Base-by-base conservation (phyloP, 2,797 vertebrate species). In the Bradypodion ventrale region DNA sequence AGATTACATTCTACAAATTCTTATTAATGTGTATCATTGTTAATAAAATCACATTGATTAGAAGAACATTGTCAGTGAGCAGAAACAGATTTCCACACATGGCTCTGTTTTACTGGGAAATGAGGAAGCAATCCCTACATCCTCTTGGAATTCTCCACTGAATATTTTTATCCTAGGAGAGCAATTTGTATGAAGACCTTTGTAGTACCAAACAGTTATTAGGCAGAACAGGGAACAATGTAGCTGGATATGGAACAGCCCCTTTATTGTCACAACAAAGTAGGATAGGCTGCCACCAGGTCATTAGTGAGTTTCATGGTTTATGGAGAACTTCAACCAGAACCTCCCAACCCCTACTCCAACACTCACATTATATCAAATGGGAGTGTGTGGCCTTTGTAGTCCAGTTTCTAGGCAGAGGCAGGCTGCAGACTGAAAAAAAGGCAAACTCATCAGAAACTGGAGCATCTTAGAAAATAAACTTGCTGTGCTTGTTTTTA, bases 401-500 rank as follows among this genome's bases (percentile, higher is more conserved):
- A 87, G 85, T 87, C 82, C 37, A 79, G 76, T 86, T 60, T 42
- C 16, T 82, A 49, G 60, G 13, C 19, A 62, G 3, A 0, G 69
- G 79, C 42, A 86, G 59, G 16, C 46, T 35, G 1, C 42, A 84
- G n/a, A 12, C 5, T 37, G 32, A 85, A 66, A 35, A 8, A 83
- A 19, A 7, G 81, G 69, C 2, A 49, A 83, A 27, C 49, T 46
- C 44, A 56, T 5, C 52, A 75, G 70, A 66, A 29, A 7, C n/a
- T 73, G 44, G 7, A n/a, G 15, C 32, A 70, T 35, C 21, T 87
- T n/a, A 27, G 74, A 23, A 16, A 59, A 59, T 92, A 89, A 94
- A 78, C 15, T 52, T 87, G 59, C 83, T 94, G 9, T 88, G 32
- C 83, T 93, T 89, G 37, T 80, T 92, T 93, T 52, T 95, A 99